phyloP scores from a whole-genome alignment of 2,113 vertebrate species.

The Bambusicola thoracicus region DNA sequence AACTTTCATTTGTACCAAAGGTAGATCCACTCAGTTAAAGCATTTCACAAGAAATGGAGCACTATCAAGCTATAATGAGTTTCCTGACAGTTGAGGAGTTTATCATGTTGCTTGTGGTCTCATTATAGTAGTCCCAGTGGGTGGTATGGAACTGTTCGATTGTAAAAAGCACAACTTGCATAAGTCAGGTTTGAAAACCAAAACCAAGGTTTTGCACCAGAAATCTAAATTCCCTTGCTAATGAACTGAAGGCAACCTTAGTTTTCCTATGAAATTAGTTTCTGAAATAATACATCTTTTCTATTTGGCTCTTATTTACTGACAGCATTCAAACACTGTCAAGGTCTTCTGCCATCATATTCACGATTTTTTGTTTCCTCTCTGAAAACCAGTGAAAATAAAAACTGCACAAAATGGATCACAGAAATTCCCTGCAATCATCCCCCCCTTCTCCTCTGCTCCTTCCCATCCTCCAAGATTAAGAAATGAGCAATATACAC shows the following conservation, averaged over 20 bases:
- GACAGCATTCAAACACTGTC: background rate
- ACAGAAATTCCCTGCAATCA: fast-evolving
- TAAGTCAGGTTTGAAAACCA: background rate
- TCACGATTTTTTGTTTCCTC: background rate
- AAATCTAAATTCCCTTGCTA: background rate
- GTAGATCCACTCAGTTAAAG: background rate
- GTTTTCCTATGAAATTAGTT: background rate
- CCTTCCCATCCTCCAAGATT: fast-evolving
- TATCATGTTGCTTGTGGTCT: background rate
- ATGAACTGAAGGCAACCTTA: background rate
- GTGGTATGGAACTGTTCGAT: background rate
- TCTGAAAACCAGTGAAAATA: background rate
- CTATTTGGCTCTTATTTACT: background rate
- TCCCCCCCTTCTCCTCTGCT: background rate
- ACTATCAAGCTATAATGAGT: background rate
- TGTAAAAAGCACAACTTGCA: background rate
- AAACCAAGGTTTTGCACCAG: background rate
- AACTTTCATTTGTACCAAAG: background rate
- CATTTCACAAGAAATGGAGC: background rate
- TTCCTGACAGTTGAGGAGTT: background rate
- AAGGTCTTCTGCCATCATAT: background rate
- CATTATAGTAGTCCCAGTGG: background rate
- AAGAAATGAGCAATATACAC: background rate
- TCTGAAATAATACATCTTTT: background rate
- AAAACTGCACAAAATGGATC: background rate